Evolutionary conservation across 1,140 invertebrate genomes (phyloP).

Genomic region (Eciton burchellii): DNA sequence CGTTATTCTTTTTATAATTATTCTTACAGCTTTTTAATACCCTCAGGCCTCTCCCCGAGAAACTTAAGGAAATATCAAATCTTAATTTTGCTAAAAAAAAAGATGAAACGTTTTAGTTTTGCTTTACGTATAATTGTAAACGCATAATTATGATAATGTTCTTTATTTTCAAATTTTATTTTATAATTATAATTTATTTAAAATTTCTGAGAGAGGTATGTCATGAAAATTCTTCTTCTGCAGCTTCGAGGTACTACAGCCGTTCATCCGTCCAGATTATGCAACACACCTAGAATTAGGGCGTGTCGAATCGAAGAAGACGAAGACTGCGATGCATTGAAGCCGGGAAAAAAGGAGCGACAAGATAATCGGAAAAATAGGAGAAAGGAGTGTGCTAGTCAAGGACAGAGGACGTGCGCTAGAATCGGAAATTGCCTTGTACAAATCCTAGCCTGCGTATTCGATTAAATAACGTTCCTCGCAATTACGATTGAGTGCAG

Average conservation of each 20-base stretch:
- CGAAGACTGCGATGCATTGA: slow-evolving; percentile 52
- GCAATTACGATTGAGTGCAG: background rate
- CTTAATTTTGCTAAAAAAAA: no score
- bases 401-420: slow-evolving; percentile 80
- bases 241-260: slow-evolving; percentile 52
- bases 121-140: no score
- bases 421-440: slow-evolving; percentile 82
- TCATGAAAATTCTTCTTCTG: background rate
- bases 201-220: no score
- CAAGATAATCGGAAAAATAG: slow-evolving; percentile 82
- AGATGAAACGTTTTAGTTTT: no score
- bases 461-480: slow-evolving; percentile 78
- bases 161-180: no score
- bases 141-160: no score
- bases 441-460: slow-evolving; percentile 83
- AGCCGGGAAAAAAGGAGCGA: slow-evolving; percentile 76
- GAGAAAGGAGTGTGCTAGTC: slow-evolving; percentile 81
- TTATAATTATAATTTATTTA: background rate
- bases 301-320: slow-evolving; percentile 36
- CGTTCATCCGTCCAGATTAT: slow-evolving; percentile 67
- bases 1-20: no score
- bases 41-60: no score
- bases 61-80: background rate
- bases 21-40: no score
- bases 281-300: slow-evolving; percentile 67